These are phyloP conservation scores for Druon quercuslanigerum DNA, from an alignment of 1,140 invertebrate genomes.

Conservation along the genomic window DNA sequence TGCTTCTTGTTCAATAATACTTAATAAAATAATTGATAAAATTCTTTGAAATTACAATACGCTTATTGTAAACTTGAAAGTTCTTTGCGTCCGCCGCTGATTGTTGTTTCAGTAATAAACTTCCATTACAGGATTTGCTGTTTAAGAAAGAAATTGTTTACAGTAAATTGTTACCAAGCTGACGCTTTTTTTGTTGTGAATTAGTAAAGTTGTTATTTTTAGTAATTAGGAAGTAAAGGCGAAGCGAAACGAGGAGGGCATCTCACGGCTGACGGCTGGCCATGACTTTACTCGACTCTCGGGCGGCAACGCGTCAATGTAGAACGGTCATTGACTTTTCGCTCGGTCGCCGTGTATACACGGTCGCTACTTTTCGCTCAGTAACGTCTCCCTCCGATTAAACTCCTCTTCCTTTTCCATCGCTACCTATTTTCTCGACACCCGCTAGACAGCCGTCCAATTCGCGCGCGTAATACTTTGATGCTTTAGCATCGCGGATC, in stretches of 20 bases:
- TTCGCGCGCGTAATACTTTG: constrained; percentile 54
- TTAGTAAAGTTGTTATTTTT: too few species aligned
- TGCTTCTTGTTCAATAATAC: too few species aligned
- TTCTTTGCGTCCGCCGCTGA: too few species aligned
- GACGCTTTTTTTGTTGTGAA: too few species aligned
- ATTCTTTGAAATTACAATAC: too few species aligned
- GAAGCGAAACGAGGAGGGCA: constrained; percentile 62
- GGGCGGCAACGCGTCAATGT: constrained; percentile 74
- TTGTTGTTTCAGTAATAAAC: too few species aligned
- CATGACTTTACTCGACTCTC: constrained; percentile 73
- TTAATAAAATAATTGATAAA: too few species aligned
- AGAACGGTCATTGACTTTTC: constrained; percentile 75
- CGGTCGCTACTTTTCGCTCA: constrained; percentile 33
- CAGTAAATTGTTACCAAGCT: too few species aligned
- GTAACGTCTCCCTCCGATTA: constrained; percentile 42
- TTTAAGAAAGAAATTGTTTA: too few species aligned
- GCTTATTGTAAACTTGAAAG: too few species aligned
- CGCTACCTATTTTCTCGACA: constrained; percentile 52
- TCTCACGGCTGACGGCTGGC: constrained; percentile 75
- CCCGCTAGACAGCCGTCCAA: constrained; percentile 59
- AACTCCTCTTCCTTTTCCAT: constrained; percentile 38
- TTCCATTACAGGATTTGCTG: too few species aligned
- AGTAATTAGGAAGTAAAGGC: too few species aligned
- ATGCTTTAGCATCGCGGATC: constrained; percentile 36
- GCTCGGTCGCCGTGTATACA: constrained; percentile 56